Base-by-base conservation (phyloP, 2,797 vertebrate genomes). In the Chanos chanos region DNA sequence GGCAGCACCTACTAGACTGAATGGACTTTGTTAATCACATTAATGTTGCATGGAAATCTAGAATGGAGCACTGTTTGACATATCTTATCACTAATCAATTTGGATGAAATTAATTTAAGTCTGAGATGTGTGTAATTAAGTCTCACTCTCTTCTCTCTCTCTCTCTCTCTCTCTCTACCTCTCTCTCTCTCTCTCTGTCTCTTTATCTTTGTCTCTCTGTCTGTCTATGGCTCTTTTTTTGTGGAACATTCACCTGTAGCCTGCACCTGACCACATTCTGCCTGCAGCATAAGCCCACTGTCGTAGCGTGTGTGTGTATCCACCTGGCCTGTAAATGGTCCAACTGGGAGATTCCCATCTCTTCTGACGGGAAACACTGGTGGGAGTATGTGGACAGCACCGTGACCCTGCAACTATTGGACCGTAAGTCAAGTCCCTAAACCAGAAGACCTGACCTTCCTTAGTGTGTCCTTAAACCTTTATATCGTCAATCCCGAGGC, bases 241-340 rank as follows among this genome's bases (percentile, higher is more conserved):
- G 43, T 44, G 21, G 16, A 7, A 16, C 1, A 9, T 9, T 28
- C 31, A 15, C 15, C 18, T 49, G 31, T 91, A 99, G 96, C 83
- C 91, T 99, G 70, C 96, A 99, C 87, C 94, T 99, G 80, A 99
- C 96, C 61, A 99, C 96, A 1, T 99, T 99, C 91, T 99, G 96
- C 85, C 93, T 98, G 88, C 94, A 99, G 82, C 92, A 99, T 87
- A 93, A 95, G 81, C 96, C 96, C 72, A 97, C 95, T 2, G 94
- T 98, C 31, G 96, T 99, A 68, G 95, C 96, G 4, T 99, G 96
- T 64, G 96, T 99, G 61, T 99, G 96, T 81, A 99, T 99, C 87
- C 96, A 99, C 81, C 89, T 99, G 88, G 96, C 96, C 77, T 99
- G 96, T 77, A 99, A 99, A 80, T 99, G 96, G 96, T 99, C 96